Conservation (phyloP, 2,113 vertebrate species). For the Etheostoma spectabile region DNA sequence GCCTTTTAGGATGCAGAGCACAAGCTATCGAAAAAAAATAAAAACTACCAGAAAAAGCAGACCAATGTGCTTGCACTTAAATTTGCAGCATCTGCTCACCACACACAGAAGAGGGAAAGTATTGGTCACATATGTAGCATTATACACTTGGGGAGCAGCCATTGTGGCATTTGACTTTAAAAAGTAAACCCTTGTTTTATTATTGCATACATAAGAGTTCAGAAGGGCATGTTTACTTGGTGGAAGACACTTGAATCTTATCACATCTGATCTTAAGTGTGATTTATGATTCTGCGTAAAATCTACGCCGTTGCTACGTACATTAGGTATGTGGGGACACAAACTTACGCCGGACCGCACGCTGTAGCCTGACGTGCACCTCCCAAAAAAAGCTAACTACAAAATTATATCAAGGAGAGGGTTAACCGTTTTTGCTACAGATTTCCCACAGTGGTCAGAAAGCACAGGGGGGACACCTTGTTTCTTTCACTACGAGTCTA, state of each 20-base stretch:
- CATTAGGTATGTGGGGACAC: no score
- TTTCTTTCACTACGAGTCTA: no score
- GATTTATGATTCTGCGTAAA: no score
- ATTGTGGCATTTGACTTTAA: not conserved
- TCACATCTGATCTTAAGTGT: not conserved
- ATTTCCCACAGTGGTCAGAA: no score
- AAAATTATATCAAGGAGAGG: no score
- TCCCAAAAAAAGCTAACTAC: no score
- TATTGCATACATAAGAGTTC: not conserved
- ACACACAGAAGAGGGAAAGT: not conserved
- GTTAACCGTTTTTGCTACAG: no score
- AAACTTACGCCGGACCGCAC: no score
- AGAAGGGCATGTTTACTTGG: not conserved
- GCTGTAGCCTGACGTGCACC: no score
- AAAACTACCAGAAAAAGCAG: constrained; percentile 28
- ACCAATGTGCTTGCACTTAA: not conserved
- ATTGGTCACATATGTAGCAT: not conserved
- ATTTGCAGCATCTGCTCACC: constrained; percentile 3
- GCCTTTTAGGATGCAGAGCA: constrained; percentile 6
- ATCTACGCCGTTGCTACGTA: no score
- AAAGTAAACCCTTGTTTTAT: not conserved
- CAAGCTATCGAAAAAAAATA: constrained; percentile 10
- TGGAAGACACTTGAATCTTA: not conserved
- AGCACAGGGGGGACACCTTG: no score
- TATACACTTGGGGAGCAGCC: not conserved